Base-by-base conservation (phyloP, 1,140 invertebrate genomes). In the Pararge aegeria region DNA sequence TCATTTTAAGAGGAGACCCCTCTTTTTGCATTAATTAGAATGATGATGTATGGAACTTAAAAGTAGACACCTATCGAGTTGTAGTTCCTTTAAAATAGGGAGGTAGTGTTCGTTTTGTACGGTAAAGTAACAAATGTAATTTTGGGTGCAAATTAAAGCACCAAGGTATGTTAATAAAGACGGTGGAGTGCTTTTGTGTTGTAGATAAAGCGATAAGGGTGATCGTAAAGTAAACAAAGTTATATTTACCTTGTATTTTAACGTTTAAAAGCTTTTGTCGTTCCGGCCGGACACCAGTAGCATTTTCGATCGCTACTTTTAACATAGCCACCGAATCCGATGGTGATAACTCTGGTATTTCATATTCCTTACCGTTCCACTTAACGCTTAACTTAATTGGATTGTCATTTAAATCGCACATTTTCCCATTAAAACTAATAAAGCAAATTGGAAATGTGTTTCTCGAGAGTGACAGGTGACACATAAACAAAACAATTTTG, bases 191-290 rank as follows among this genome's bases (percentile, higher is more conserved):
- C 7, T n/a, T 3, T 34, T 10, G 10, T 1, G 4, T 34, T 12
- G 3, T 0, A 10, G 10, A n/a, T 7, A 12, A 34, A 2, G 7
- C 30, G 16, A 16, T 1, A 42, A 3, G 5, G 1, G 16, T 18
- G n/a, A 18, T 16, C 1, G 5, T 18, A 19, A 53, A 34, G 53
- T 18, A 44, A 60, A 54, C 44, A 64, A 51, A 63, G 66, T 53
- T 27, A 48, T 20, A 73, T 57, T 71, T 78, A 83, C 97, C 97
- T 94, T 97, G 97, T 75, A 93, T 92, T 90, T 97, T 98, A 13
- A 99, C 90, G 87, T 98, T 98, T 5, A 99, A 90, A 7, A 99
- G 84, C 90, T 98, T 99, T 86, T 99, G 98, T 65, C 97, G 92
- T 75, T 97, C 95, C 4, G 97, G 96, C 42, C 94, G 83, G 7